Evolutionary conservation across 2,113 vertebrate species (phyloP).

Genomic region (Eulemur rufifrons): DNA sequence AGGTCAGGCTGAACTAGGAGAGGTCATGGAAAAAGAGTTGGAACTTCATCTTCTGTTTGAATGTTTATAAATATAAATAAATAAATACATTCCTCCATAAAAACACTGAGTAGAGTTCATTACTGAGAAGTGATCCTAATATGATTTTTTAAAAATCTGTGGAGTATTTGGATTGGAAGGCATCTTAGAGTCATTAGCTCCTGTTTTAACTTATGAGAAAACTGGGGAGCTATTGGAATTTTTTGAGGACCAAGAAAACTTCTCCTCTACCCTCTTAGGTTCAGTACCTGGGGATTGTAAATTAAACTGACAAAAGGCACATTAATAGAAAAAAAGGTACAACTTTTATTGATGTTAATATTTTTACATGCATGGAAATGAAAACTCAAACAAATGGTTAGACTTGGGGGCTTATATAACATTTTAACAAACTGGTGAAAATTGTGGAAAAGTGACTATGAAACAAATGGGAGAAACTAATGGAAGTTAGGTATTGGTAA

Average conservation of each 20-base stretch:
- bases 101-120: background rate
- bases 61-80: background rate
- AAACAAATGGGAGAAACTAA: background rate
- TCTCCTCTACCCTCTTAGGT: background rate
- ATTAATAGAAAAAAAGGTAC: background rate
- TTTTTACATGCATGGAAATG: background rate
- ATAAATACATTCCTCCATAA: background rate
- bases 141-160: background rate
- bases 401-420: background rate
- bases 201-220: background rate
- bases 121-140: background rate
- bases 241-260: background rate
- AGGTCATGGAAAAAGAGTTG: background rate
- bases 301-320: background rate
- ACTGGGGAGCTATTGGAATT: background rate
- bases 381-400: background rate
- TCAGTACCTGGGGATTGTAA: background rate
- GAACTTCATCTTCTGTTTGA: background rate
- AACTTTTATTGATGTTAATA: background rate
- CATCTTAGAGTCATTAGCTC: background rate
- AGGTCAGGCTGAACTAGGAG: background rate
- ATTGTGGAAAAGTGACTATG: background rate
- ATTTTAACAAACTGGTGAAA: background rate
- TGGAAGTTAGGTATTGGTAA: background rate
- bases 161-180: background rate